Evolutionary conservation across 2,888 invertebrate species (phyloP).

Genomic region (Cephus rjabovi): DNA sequence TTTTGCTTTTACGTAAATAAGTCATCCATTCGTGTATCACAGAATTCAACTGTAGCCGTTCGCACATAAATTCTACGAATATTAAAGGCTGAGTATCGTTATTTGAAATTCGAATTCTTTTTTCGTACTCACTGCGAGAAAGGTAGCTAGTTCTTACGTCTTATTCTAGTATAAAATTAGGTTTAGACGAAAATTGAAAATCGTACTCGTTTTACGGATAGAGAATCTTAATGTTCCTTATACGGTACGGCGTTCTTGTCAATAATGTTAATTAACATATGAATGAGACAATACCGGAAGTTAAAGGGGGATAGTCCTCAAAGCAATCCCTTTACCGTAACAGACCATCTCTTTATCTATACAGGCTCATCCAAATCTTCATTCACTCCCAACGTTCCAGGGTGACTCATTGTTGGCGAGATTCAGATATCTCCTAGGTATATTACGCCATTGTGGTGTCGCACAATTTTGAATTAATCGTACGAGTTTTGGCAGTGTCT

Average conservation of each 20-base stretch:
- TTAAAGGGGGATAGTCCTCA: not conserved
- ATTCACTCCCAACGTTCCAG: not conserved
- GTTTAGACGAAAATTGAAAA: not conserved
- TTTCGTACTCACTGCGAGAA: not conserved
- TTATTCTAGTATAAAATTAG: not conserved
- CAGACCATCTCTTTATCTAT: not conserved
- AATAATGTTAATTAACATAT: conserved; percentile 54
- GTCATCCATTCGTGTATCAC: not conserved
- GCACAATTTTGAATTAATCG: conserved; percentile 1
- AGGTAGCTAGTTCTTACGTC: not conserved
- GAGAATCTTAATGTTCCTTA: not conserved
- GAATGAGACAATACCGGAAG: conserved; percentile 35
- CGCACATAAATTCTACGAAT: not conserved
- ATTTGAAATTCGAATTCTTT: not conserved
- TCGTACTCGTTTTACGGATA: too few species aligned
- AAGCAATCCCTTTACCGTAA: not conserved
- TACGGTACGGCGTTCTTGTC: conserved; percentile 18
- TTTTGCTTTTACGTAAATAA: not conserved
- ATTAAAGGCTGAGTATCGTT: not conserved
- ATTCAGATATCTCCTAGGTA: not conserved
- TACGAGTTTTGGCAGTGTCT: not conserved
- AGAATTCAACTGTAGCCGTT: not conserved
- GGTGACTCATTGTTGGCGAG: not conserved
- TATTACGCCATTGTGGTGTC: not conserved
- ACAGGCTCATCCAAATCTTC: not conserved